Conservation (phyloP, 2,113 vertebrate species). For the Glareola pratincola region DNA sequence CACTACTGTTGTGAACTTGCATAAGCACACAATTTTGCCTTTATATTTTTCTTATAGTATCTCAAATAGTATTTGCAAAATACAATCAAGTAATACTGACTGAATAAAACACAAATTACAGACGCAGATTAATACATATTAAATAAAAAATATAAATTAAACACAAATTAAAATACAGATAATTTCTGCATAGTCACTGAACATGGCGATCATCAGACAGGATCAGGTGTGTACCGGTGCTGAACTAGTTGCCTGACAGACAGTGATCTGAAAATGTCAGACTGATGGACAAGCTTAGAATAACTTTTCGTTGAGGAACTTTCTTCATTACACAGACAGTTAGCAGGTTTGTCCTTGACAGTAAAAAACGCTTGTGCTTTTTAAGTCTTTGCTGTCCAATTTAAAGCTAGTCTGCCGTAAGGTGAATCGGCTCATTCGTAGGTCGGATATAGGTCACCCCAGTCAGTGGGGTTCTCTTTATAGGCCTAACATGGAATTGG, state of each 20-base stretch:
- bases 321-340: not conserved
- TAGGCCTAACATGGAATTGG: not conserved
- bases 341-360: not conserved
- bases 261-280: not conserved
- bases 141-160: not conserved
- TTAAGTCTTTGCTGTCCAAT: not conserved
- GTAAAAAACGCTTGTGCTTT: not conserved
- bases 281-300: not conserved
- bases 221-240: not conserved
- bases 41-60: not conserved
- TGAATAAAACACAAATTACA: not conserved
- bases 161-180: not conserved
- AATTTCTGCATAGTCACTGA: not conserved
- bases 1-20: not conserved
- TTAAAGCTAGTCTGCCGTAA: not conserved
- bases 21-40: not conserved
- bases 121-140: not conserved
- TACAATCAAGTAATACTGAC: not conserved
- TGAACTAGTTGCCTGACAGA: not conserved
- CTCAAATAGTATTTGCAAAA: not conserved
- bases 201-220: not conserved
- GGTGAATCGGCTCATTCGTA: not conserved
- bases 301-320: not conserved
- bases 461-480: not conserved
- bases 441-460: not conserved